A percentile compares a stretch with the other conserved stretches of the same genome.
Conservation (phyloP, 2,113 vertebrate species). For the Mormyrus lacerda region DNA sequence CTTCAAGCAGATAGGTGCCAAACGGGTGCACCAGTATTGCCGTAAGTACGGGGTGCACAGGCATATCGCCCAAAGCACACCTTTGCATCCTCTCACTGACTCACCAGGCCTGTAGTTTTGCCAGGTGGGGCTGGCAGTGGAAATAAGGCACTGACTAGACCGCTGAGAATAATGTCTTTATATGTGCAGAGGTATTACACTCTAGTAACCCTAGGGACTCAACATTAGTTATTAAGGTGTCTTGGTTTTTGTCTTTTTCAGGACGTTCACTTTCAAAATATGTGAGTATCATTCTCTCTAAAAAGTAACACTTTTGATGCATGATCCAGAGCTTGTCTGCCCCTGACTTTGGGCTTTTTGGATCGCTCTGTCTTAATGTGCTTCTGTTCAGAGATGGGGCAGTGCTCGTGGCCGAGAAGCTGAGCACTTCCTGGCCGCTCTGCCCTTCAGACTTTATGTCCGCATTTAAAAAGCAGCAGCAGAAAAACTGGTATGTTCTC, state of each 20-base stretch:
- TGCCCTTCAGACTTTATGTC: not conserved
- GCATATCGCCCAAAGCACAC: not conserved
- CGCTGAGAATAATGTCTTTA: not conserved
- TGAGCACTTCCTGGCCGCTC: not conserved
- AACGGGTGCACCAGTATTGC: not conserved
- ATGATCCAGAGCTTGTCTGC: not conserved
- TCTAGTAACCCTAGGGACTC: not conserved
- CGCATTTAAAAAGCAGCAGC: not conserved
- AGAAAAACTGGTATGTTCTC: not conserved
- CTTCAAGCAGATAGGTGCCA: not conserved
- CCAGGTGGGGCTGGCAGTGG: not conserved
- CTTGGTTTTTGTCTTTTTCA: slow-evolving; percentile 22
- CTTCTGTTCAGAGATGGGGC: not conserved
- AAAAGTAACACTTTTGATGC: not conserved
- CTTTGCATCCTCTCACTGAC: not conserved
- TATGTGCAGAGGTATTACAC: not conserved
- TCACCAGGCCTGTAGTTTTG: not conserved
- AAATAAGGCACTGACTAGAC: not conserved
- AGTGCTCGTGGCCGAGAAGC: not conserved
- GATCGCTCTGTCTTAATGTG: not conserved
- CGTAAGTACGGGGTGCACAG: not conserved
- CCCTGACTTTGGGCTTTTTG: not conserved
- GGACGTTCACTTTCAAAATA: slow-evolving; percentile 21
- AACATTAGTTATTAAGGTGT: not conserved
- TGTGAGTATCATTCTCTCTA: slow-evolving; percentile 28